Evolutionary conservation across 2,888 invertebrate genomes (phyloP), one percentile per base, ranked within the genome.

Genomic region (Hirudinaria manillensis): DNA sequence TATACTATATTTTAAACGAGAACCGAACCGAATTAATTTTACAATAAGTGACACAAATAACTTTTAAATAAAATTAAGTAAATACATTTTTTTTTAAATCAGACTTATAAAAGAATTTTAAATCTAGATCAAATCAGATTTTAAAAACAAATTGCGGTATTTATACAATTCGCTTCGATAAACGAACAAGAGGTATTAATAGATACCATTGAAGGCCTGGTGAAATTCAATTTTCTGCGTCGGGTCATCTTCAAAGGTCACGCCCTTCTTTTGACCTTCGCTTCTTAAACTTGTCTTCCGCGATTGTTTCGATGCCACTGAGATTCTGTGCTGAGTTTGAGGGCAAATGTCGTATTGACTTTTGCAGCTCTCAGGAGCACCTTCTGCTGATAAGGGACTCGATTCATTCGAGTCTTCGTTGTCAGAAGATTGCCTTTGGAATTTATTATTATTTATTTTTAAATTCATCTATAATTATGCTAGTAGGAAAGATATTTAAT

Each of bases 351-450:
- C 68, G 21, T 32, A 68, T 13, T 68, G 68, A n/a, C 36, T 3
- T 21, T 24, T 32, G n/a, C 34, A 36, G 27, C n/a, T 32, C 13
- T 68, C 68, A 10, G n/a, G 29, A 7, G 36, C 36, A 1, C 36
- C 36, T 19, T 29, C 61, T 29, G 13, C 29, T 19, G 61, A 61
- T 6, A 29, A 21, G n/a, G 55, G 29, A 45, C 80, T 80, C 68
- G 75, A 51, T 34, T 74, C 38, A 72, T 76, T 67, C n/a, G 77
- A 74, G 70, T 68, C 76, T 24, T 77, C 78, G 21, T 74, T 75
- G 55, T 79, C 78, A 71, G 77, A 77, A 7, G 78, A 77, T 38
- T 79, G 78, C 74, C 79, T 79, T 76, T 27, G 67, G 38, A 53
- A 27, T 34, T 66, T 27, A 6, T 34, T 6, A 24, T 66, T 7